Evolutionary conservation across 1,140 invertebrate species (phyloP).

Genomic region (Anastatus disparis): DNA sequence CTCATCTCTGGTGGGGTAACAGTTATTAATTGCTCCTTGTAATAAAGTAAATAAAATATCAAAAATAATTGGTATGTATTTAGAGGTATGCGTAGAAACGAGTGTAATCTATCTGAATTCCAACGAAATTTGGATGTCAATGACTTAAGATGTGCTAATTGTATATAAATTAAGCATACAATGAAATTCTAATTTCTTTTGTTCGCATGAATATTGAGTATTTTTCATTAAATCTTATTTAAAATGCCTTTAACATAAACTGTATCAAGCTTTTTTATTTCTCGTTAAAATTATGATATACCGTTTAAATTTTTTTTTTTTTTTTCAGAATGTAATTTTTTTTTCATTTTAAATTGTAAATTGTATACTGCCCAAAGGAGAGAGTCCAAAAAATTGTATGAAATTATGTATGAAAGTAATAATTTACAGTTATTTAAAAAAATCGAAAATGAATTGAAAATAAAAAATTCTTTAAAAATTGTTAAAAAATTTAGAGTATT

Average conservation of each 20-base stretch:
- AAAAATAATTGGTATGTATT: slow-evolving; percentile 39
- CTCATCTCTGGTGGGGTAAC: background rate
- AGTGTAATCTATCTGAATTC: slow-evolving; percentile 52
- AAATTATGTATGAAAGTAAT: background rate
- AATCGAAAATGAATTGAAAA: too few relatives aligned
- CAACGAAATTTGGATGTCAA: slow-evolving; percentile 42
- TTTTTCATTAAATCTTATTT: slow-evolving; percentile 28
- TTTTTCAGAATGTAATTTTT: background rate
- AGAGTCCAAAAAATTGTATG: background rate
- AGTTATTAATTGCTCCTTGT: slow-evolving; percentile 27
- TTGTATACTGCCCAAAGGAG: slow-evolving; percentile 1
- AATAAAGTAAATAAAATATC: slow-evolving; percentile 44
- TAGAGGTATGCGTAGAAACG: slow-evolving; percentile 45
- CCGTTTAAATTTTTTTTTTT: too few relatives aligned
- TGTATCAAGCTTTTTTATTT: background rate
- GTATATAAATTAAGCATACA: slow-evolving; percentile 57
- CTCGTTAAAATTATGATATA: background rate
- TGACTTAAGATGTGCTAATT: slow-evolving; percentile 48
- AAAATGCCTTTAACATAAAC: background rate
- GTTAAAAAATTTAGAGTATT: background rate
- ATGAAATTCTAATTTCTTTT: slow-evolving; percentile 59
- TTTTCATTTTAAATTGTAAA: background rate
- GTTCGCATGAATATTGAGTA: slow-evolving; percentile 42
- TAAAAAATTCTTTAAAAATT: background rate
- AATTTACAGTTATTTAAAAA: too few relatives aligned